Base-by-base conservation (phyloP, 1,140 invertebrate genomes). In the Euwallacea similis region DNA sequence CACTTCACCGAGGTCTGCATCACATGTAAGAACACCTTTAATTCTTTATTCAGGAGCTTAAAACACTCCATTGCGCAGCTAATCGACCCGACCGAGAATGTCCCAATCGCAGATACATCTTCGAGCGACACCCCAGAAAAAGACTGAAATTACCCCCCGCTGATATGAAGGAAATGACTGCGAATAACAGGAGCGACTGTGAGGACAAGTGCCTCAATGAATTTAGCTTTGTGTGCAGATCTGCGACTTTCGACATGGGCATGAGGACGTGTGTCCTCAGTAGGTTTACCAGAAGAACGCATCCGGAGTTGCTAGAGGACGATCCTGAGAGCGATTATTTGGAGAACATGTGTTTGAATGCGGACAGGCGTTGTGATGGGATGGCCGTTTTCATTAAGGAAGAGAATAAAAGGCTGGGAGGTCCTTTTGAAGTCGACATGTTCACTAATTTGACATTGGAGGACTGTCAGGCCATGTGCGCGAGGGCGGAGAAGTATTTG, bases 1-100 rank as follows among this genome's bases (percentile, higher is more conserved):
- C 93, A 95, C 80, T 95, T 95, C 77, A 92, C 91, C 13, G 93
- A 96, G 87, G 90, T 95, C 42, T 96, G 94, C 80, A 85, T 95
- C 13, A 89, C 91, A 43, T 94, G 94, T 96, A 83, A 90, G 91
- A 87, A 71, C 9, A 3, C 16, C 9, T 15, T 56, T 21, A 56
- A 56, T 56, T 16, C 9, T 56, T 7, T 56, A 2, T 50, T 2
- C 46, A 58, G 55, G 16, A 21, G 11, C 9, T 16, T 58, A 9
- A 9, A 13, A 21, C 4, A 33, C 4, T 4, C 21, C 4, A 4
- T 56, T 56, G 8, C 16, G 16, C 75, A 95, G 93, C 93, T 2
- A 92, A 89, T 78, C 87, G 92, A 77, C 90, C 94, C 8, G 92
- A 93, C 81, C 85, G 91, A 47, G 92, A 95, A 83, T 96, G 94